Conservation (phyloP, 1,140 invertebrate genomes). For the Panulirus ornatus region DNA sequence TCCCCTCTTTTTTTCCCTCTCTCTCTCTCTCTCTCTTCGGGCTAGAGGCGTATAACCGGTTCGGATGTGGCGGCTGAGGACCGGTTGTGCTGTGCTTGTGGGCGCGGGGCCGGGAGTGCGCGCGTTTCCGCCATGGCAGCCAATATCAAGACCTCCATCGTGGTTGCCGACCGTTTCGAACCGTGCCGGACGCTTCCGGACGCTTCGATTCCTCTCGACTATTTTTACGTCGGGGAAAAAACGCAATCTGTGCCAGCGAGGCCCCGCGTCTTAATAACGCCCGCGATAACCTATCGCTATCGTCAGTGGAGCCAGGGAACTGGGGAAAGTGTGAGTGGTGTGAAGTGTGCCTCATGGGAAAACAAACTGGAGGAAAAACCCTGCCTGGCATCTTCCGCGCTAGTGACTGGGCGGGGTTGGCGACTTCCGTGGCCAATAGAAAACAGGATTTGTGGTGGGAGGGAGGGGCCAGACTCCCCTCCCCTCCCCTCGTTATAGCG, state of each 20-base stretch:
- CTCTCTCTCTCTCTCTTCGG: constrained; percentile 23
- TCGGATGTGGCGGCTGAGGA: constrained; percentile 71
- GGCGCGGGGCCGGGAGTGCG: constrained; percentile 65
- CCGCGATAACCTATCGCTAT: too few species aligned
- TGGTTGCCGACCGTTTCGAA: constrained; percentile 54
- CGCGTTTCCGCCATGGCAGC: constrained; percentile 71
- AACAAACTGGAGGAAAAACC: too few species aligned
- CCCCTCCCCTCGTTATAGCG: constrained; percentile 56
- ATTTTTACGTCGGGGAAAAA: too few species aligned
- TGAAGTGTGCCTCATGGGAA: background rate
- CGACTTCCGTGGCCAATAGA: constrained; percentile 74
- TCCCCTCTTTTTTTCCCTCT: background rate
- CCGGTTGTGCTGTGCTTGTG: constrained; percentile 71
- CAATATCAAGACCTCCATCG: constrained; percentile 72
- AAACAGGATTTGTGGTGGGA: constrained; percentile 73
- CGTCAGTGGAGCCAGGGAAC: background rate
- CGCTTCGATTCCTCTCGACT: background rate
- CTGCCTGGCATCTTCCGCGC: constrained; percentile 40
- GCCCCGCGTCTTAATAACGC: too few species aligned
- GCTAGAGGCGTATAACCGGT: constrained; percentile 70
- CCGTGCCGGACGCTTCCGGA: constrained; percentile 32
- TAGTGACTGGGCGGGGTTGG: constrained; percentile 67
- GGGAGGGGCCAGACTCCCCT: constrained; percentile 72
- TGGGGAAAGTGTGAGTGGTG: background rate
- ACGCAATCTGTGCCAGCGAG: too few species aligned